These are phyloP conservation scores for Pocota personata DNA, from an alignment of 2,888 invertebrate genomes.

Conservation along the genomic window DNA sequence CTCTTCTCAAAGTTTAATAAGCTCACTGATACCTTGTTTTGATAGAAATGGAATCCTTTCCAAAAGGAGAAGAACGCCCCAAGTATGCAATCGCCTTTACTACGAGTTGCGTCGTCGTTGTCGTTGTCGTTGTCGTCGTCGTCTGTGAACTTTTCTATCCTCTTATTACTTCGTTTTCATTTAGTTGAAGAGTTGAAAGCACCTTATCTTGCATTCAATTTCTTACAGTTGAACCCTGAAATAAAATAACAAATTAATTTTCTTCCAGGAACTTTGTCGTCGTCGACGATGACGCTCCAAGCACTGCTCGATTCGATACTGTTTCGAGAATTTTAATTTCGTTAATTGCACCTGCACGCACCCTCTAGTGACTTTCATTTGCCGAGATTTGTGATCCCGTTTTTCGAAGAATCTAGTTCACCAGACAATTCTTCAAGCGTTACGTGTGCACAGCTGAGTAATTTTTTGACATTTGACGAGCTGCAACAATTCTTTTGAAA, in stretches of 20 bases:
- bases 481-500: conserved; percentile 25
- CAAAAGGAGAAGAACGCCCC: conserved; percentile 5
- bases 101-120: conserved; percentile 18
- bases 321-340: conserved; percentile 50
- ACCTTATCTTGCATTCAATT: conserved; percentile 68
- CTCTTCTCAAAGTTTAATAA: conserved; percentile 69
- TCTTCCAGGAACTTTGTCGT: conserved; percentile 61
- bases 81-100: conserved; percentile 50
- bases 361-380: neutral
- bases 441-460: conserved; percentile 34
- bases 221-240: conserved; percentile 58
- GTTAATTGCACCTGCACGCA: conserved; percentile 52
- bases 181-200: conserved; percentile 49
- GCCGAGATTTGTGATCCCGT: conserved; percentile 25
- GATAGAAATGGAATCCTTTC: conserved; percentile 60
- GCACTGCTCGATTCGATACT: conserved; percentile 30
- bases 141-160: conserved; percentile 50
- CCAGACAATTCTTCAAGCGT: conserved; percentile 26
- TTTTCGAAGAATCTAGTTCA: conserved; percentile 46
- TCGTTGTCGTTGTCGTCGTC: conserved; percentile 8
- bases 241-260: conserved; percentile 70
- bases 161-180: conserved; percentile 37
- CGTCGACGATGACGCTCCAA: conserved; percentile 20
- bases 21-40: conserved; percentile 72
- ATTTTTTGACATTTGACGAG: conserved; percentile 27